Evolutionary conservation across 2,113 vertebrate species (phyloP).

Genomic region (Mellivora capensis): DNA sequence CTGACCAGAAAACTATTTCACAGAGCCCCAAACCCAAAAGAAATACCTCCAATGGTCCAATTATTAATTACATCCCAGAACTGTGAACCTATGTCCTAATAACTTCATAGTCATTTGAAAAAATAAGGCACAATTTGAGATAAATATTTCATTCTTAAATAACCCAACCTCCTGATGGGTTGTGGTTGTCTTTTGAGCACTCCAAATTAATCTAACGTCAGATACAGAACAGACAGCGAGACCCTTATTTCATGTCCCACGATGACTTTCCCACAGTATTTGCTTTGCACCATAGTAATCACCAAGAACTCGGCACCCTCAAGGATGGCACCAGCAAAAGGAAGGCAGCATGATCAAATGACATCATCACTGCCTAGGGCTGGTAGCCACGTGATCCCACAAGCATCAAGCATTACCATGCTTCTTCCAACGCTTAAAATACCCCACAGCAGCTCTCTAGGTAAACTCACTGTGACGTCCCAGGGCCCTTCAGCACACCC

Average conservation of each 20-base stretch:
- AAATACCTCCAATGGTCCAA: neutral
- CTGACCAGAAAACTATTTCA: neutral
- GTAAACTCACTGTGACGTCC: neutral
- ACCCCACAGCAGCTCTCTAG: neutral
- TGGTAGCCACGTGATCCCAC: too few species aligned
- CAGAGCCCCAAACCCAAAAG: neutral
- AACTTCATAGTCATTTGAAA: neutral
- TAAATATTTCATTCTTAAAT: neutral
- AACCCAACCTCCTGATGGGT: neutral
- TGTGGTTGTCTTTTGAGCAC: neutral
- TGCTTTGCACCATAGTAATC: neutral
- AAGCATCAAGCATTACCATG: rapidly evolving
- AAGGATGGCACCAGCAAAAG: neutral
- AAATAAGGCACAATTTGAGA: neutral
- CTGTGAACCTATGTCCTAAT: neutral
- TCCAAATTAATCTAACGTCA: neutral
- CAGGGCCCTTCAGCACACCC: rapidly evolving
- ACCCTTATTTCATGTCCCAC: neutral
- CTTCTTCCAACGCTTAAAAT: neutral
- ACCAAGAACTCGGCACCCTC: neutral
- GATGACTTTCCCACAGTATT: neutral
- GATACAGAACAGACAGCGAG: neutral
- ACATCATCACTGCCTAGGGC: neutral
- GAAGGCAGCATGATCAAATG: neutral
- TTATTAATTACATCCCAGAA: neutral